phyloP scores from a whole-genome alignment of 2,888 invertebrate species.

The Meghimatium bilineatum region DNA sequence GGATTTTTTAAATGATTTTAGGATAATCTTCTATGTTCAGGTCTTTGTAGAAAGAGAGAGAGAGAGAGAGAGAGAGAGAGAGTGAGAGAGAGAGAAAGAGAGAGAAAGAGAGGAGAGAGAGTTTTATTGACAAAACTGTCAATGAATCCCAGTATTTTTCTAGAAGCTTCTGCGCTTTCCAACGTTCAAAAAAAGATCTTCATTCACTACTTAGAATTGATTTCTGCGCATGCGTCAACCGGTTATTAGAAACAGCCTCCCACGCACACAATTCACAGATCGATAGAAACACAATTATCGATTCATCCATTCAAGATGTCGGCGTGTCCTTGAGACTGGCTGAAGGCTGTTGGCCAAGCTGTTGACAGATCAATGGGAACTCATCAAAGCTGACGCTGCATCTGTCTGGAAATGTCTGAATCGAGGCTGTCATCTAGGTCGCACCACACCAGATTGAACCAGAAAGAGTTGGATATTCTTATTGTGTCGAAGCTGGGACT shows the following conservation, averaged over 20 bases:
- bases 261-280: not conserved
- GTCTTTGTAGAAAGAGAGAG: too few species aligned
- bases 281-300: not conserved
- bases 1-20: too few species aligned
- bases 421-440: not conserved
- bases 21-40: too few species aligned
- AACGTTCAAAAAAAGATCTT: too few species aligned
- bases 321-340: not conserved
- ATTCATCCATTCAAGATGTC: not conserved
- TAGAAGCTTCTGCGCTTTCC: too few species aligned
- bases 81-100: conserved; percentile 2
- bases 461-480: too few species aligned
- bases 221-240: not conserved
- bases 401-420: not conserved
- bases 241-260: not conserved
- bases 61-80: conserved; percentile 1
- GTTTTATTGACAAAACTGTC: too few species aligned
- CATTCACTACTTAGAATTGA: too few species aligned
- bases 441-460: not conserved
- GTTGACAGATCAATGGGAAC: conserved; percentile 1
- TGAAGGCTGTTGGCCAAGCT: not conserved
- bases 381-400: not conserved
- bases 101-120: not conserved
- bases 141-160: too few species aligned
- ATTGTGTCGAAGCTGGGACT: too few species aligned